Conservation (phyloP, 2,113 vertebrate genomes). For the Callipepla californica region DNA sequence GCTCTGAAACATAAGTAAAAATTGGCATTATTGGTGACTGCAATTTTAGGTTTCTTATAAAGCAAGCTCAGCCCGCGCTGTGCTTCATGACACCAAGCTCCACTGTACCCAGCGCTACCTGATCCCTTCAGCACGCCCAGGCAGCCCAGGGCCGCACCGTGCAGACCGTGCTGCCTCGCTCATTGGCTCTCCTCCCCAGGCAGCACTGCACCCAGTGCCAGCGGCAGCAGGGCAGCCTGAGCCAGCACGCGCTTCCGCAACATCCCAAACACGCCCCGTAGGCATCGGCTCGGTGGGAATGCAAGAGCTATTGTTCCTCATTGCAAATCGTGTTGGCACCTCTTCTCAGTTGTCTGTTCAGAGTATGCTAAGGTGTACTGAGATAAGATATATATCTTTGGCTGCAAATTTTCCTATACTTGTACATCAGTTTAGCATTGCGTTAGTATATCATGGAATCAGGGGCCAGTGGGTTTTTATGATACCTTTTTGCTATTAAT, state of each 20-base stretch:
- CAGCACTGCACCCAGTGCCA: constrained; percentile 46
- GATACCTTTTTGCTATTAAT: not conserved
- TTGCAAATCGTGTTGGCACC: not conserved
- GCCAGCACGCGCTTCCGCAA: not conserved
- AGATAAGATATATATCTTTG: not conserved
- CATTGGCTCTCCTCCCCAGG: constrained; percentile 78
- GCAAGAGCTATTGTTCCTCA: not conserved
- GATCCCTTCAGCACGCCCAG: constrained; percentile 77
- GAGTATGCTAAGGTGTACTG: rapidly evolving
- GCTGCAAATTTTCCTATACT: rapidly evolving
- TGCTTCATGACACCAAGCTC: not conserved
- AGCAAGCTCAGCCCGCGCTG: constrained; percentile 25
- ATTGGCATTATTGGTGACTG: constrained; percentile 79
- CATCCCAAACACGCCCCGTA: rapidly evolving
- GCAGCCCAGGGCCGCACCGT: constrained; percentile 74
- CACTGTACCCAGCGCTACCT: constrained; percentile 73
- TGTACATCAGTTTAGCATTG: not conserved
- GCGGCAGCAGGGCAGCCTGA: not conserved
- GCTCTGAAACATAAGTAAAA: constrained; percentile 92
- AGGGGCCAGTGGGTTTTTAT: not conserved
- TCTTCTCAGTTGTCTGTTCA: not conserved
- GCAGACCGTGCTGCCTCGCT: constrained; percentile 75
- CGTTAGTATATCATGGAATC: not conserved
- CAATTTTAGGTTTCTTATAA: not conserved
- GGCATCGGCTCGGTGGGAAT: rapidly evolving